phyloP scores from a whole-genome alignment of 1,140 invertebrate species.

The Ctenoplectra terminalis region DNA sequence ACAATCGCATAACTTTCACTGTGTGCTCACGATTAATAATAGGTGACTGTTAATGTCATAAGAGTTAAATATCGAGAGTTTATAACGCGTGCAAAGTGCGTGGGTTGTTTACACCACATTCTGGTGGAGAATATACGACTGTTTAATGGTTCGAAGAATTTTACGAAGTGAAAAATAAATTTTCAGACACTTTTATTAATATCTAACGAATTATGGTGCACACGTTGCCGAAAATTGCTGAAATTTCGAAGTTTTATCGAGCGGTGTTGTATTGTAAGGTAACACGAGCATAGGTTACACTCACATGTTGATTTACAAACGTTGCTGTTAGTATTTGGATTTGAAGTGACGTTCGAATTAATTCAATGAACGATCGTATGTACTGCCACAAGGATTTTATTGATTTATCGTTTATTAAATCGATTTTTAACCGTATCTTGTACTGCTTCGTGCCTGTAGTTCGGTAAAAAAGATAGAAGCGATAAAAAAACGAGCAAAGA shows the following conservation, averaged over 20 bases:
- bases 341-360: not conserved
- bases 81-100: not conserved
- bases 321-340: too few species aligned
- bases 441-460: not conserved
- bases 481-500: too few species aligned
- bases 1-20: not conserved
- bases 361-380: not conserved
- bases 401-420: slow-evolving; percentile 8
- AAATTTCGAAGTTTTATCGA: not conserved
- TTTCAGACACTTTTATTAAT: too few species aligned
- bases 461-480: not conserved
- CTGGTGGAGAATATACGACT: too few species aligned
- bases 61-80: not conserved
- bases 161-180: not conserved
- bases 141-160: not conserved
- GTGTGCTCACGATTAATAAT: not conserved
- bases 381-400: too few species aligned
- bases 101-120: not conserved
- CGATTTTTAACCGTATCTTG: not conserved
- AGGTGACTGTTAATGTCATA: not conserved
- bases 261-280: too few species aligned
- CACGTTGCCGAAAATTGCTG: not conserved
- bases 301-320: slow-evolving; percentile 4
- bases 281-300: too few species aligned
- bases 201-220: too few species aligned